These are phyloP conservation scores for Podargus strigoides DNA, from an alignment of 2,797 vertebrate species.

Conservation along the genomic window DNA sequence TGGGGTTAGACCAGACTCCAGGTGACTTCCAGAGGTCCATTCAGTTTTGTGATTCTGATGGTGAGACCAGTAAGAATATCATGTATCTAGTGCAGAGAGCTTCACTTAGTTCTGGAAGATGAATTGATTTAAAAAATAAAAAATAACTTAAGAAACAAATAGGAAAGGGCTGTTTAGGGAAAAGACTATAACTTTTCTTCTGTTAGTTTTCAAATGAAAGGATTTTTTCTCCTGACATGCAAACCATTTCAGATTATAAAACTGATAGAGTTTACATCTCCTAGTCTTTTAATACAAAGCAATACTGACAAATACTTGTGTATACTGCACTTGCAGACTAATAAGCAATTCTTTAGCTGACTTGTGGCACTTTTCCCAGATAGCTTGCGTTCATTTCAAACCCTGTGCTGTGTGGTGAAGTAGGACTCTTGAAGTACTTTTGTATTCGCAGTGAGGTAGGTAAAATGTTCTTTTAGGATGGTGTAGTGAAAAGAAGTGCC, in stretches of 20 bases:
- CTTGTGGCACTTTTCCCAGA: neutral
- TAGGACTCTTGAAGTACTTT: neutral
- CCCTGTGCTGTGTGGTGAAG: rapidly evolving
- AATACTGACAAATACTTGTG: neutral
- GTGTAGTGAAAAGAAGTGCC: neutral
- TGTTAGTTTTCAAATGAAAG: neutral
- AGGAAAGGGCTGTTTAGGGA: neutral
- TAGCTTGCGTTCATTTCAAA: neutral
- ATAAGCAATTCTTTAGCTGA: neutral
- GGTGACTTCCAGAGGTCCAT: neutral
- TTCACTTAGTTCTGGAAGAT: neutral
- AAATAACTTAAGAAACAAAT: neutral
- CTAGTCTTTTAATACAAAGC: neutral
- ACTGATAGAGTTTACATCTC: neutral
- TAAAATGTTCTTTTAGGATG: neutral
- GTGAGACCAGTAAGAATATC: neutral
- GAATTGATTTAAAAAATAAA: neutral
- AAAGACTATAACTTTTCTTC: neutral
- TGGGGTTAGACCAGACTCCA: neutral
- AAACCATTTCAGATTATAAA: neutral
- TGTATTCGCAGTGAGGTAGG: neutral
- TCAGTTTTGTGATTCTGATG: neutral
- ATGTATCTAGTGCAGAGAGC: neutral
- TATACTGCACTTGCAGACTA: neutral
- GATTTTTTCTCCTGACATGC: neutral